Percentiles rank a stretch among this genome's conserved stretches.
phyloP scores from a whole-genome alignment of 2,888 invertebrate genomes.

The Lamellibrachia satsuma region DNA sequence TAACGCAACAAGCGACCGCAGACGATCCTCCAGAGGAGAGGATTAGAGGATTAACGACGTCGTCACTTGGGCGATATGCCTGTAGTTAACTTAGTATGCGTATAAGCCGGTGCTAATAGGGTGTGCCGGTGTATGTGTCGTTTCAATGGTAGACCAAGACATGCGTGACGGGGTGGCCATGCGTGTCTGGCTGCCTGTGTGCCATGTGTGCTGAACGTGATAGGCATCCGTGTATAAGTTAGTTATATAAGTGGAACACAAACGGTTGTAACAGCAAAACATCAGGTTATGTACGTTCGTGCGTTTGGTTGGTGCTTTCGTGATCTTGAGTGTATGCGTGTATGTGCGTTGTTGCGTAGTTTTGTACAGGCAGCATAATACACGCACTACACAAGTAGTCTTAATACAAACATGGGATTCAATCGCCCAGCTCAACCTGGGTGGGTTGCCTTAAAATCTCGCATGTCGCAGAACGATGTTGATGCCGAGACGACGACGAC shows the following conservation, averaged over 20 bases:
- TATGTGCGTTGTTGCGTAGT: too few species aligned
- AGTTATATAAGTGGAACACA: not conserved
- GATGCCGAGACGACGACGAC: not conserved
- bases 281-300: not conserved
- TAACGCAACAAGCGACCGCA: not conserved
- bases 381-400: too few species aligned
- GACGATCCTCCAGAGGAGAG: not conserved
- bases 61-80: not conserved
- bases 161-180: not conserved
- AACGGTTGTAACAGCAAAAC: not conserved
- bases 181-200: not conserved
- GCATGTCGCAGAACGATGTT: too few species aligned
- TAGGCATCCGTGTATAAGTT: not conserved
- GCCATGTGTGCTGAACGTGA: not conserved
- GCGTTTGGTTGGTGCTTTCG: too few species aligned
- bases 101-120: not conserved
- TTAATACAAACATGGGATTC: too few species aligned
- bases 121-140: not conserved
- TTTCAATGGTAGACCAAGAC: not conserved
- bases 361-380: too few species aligned
- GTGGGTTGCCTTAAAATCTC: too few species aligned
- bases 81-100: not conserved
- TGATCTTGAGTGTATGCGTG: too few species aligned
- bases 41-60: not conserved
- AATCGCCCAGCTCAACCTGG: too few species aligned